Evolutionary conservation across 2,797 vertebrate genomes (phyloP).

Genomic region (Delichon dasypus): DNA sequence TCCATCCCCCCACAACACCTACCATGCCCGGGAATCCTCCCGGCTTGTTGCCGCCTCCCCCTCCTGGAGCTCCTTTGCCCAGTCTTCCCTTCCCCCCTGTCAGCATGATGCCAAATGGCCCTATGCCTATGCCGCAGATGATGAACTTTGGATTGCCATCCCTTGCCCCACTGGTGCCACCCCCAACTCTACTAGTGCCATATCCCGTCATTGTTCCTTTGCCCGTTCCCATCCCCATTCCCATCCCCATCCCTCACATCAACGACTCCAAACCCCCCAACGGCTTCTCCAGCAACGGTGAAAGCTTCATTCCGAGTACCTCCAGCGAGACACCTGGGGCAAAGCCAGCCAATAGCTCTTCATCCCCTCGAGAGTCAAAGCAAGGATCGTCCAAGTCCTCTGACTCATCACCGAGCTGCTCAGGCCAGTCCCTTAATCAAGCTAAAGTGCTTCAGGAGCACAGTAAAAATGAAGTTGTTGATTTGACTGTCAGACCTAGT

Average conservation of each 20-base stretch:
- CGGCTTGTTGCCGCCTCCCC: slow-evolving; percentile 86
- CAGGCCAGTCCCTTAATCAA: slow-evolving; percentile 81
- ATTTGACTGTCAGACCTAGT: slow-evolving; percentile 89
- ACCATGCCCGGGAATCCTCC: slow-evolving; percentile 89
- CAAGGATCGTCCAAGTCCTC: slow-evolving; percentile 81
- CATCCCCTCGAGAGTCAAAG: slow-evolving; percentile 83
- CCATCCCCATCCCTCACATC: slow-evolving; percentile 90
- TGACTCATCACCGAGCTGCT: slow-evolving; percentile 82
- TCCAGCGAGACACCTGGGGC: slow-evolving; percentile 81
- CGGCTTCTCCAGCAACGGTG: slow-evolving; percentile 85
- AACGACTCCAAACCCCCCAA: slow-evolving; percentile 87
- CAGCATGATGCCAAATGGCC: slow-evolving; percentile 96
- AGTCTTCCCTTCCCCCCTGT: slow-evolving; percentile 89
- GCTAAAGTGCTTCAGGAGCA: slow-evolving; percentile 77
- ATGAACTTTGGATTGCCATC: slow-evolving; percentile 99
- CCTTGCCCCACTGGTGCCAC: slow-evolving; percentile 93
- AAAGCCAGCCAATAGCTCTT: slow-evolving; percentile 80
- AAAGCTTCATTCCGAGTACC: slow-evolving; percentile 83
- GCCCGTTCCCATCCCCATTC: slow-evolving; percentile 96
- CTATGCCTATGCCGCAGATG: slow-evolving; percentile 91
- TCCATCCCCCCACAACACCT: slow-evolving; percentile 87
- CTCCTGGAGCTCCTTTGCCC: slow-evolving; percentile 86
- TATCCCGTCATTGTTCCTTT: slow-evolving; percentile 98
- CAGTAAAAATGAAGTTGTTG: slow-evolving; percentile 82
- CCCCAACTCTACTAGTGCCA: slow-evolving; percentile 95